Conservation (phyloP, 2,113 vertebrate species). For the Scartelaos histophorus region DNA sequence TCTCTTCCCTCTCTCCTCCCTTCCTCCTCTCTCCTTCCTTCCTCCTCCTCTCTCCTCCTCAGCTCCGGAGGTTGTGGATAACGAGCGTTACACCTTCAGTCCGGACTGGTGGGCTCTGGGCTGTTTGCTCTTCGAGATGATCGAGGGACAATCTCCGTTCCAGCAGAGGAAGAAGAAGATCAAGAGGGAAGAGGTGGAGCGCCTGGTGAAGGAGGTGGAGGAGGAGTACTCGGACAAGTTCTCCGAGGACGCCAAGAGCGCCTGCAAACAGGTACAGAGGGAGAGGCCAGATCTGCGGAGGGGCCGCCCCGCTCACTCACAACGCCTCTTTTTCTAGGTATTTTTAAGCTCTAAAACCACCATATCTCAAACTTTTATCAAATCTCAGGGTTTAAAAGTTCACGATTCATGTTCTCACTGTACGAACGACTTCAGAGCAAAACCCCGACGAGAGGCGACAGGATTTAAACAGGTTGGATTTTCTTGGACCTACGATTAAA, state of each 20-base stretch:
- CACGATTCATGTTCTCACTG: too few species aligned
- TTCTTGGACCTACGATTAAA: too few species aligned
- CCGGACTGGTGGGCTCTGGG: conserved; percentile 98
- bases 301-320: too few species aligned
- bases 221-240: conserved; percentile 92
- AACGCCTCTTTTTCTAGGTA: too few species aligned
- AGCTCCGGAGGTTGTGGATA: conserved; percentile 96
- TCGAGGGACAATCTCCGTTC: conserved; percentile 95
- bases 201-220: conserved; percentile 87
- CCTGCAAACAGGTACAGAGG: conserved; percentile 88
- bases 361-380: too few species aligned
- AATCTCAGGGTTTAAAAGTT: too few species aligned
- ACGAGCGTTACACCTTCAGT: conserved; percentile 92
- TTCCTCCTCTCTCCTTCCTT: background rate
- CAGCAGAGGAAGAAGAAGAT: conserved; percentile 98
- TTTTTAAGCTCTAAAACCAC: too few species aligned
- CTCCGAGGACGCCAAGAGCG: conserved; percentile 82
- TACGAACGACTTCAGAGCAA: too few species aligned
- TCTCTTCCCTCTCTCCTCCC: too few species aligned
- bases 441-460: too few species aligned
- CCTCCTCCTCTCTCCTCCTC: background rate
- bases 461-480: too few species aligned
- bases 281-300: background rate
- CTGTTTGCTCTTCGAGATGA: conserved; percentile 97
- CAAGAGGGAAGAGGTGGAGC: conserved; percentile 95